Evolutionary conservation across 2,888 invertebrate genomes (phyloP).

Genomic region (Agrotis segetum): DNA sequence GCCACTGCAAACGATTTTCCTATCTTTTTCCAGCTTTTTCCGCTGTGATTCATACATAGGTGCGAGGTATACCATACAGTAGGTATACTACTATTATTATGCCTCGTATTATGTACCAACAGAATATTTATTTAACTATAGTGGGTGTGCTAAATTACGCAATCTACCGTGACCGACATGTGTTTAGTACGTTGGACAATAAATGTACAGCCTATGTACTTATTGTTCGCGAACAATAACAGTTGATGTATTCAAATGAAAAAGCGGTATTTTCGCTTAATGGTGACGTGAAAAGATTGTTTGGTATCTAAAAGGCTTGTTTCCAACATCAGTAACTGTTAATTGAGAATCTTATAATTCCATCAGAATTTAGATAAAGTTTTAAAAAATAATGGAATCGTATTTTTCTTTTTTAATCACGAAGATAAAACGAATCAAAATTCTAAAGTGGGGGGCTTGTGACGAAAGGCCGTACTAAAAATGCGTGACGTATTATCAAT

Average conservation of each 20-base stretch:
- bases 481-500: too few species aligned
- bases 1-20: neutral
- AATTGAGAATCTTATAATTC: too few species aligned
- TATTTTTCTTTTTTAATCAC: too few species aligned
- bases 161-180: slow-evolving; percentile 45
- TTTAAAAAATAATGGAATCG: too few species aligned
- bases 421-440: too few species aligned
- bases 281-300: slow-evolving; percentile 1
- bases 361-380: too few species aligned
- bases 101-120: neutral
- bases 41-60: neutral
- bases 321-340: too few species aligned
- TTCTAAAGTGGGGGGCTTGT: too few species aligned
- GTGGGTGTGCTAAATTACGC: slow-evolving; percentile 28
- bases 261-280: slow-evolving; percentile 15
- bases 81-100: neutral
- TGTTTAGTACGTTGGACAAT: slow-evolving; percentile 25
- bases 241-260: slow-evolving; percentile 38
- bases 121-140: slow-evolving; percentile 8
- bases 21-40: neutral
- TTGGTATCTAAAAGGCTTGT: neutral
- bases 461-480: too few species aligned
- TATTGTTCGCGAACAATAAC: slow-evolving; percentile 35
- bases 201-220: slow-evolving; percentile 22
- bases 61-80: too few species aligned